A percentile compares a stretch with the other conserved stretches of the same genome.
These are phyloP conservation scores for Watsonalla cultraria DNA, from an alignment of 2,888 invertebrate genomes.

Conservation along the genomic window DNA sequence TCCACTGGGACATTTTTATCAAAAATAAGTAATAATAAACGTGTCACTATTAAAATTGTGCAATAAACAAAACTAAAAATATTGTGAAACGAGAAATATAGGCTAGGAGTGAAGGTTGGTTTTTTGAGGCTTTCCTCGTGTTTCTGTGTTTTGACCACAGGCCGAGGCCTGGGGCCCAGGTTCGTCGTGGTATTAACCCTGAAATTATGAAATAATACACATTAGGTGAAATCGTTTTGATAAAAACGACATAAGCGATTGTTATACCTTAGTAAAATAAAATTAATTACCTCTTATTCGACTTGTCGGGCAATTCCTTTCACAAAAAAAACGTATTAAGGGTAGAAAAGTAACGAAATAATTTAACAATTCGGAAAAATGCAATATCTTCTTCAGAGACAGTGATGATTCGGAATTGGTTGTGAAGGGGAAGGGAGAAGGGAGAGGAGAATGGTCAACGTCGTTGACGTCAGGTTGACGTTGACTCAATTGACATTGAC, in stretches of 20 bases:
- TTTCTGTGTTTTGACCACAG: slow-evolving; percentile 46
- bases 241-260: slow-evolving; percentile 47
- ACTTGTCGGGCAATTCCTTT: slow-evolving; percentile 29
- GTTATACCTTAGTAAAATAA: slow-evolving; percentile 17
- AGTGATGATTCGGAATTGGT: slow-evolving; percentile 55
- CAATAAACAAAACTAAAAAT: slow-evolving; percentile 27
- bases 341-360: slow-evolving; percentile 61
- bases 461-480: slow-evolving; percentile 33
- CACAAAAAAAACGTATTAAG: slow-evolving; percentile 39
- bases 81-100: slow-evolving; percentile 17
- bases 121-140: slow-evolving; percentile 12
- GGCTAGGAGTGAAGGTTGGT: slow-evolving; percentile 21
- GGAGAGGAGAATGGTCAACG: slow-evolving; percentile 30
- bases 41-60: slow-evolving; percentile 27
- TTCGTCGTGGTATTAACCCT: slow-evolving; percentile 34
- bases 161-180: slow-evolving; percentile 67
- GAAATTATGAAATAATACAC: slow-evolving; percentile 28
- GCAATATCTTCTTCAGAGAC: slow-evolving; percentile 44
- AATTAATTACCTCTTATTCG: slow-evolving; percentile 47
- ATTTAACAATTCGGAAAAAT: slow-evolving; percentile 60
- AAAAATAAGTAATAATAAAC: slow-evolving; percentile 5
- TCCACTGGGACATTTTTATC: slow-evolving; percentile 68
- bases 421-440: slow-evolving; percentile 22
- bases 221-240: slow-evolving; percentile 28
- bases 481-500: background rate